Evolutionary conservation across 1,140 invertebrate species (phyloP), one percentile per base, ranked within the genome.

Genomic region (Conus ventricosus): DNA sequence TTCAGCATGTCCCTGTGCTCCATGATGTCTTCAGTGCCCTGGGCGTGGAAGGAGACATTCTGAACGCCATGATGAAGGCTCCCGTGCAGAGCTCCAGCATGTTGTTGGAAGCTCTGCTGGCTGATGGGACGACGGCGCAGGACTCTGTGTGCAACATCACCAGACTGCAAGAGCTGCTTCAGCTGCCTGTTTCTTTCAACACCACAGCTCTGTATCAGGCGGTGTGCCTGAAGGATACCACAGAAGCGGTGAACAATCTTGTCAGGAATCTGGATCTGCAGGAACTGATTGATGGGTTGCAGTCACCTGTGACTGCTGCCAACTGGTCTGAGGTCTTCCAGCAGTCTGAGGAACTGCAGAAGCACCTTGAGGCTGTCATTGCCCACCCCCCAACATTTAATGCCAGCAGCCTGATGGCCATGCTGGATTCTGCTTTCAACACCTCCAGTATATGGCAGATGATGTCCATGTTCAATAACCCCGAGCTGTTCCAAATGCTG

Each of bases 61-160:
- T 91, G 81, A 84, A 89, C 8, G 53, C 88, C 75, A 25, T 92
- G 17, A 17, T 90, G 25, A 23, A 51, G 23, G 85, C 90, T 11
- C 91, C 91, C 5, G 87, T 92, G 10, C 90, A 91, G 67, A 88
- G 90, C 60, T 84, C 84, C 13, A 51, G 88, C 5, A 67, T 78
- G 55, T 82, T 92, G 55, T 17, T 90, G 55, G 85, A 90, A 39
- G 54, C 89, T 3, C n/a, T 92, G 20, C 57, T 89, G 3, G 25
- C 67, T 23, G 82, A 84, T 11, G 75, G 86, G 5, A 63, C 84
- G 15, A 20, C 87, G 5, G 57, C 75, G 20, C 71, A 87, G 27
- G 57, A 81, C 13, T 27, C 75, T 27, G 5, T 87, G 20, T 88
- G 86, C 57, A 53, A 54, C 15, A 20, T 51, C 76, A 53, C 25